Evolutionary conservation across 2,113 vertebrate genomes (phyloP).

Genomic region (Willisornis vidua): DNA sequence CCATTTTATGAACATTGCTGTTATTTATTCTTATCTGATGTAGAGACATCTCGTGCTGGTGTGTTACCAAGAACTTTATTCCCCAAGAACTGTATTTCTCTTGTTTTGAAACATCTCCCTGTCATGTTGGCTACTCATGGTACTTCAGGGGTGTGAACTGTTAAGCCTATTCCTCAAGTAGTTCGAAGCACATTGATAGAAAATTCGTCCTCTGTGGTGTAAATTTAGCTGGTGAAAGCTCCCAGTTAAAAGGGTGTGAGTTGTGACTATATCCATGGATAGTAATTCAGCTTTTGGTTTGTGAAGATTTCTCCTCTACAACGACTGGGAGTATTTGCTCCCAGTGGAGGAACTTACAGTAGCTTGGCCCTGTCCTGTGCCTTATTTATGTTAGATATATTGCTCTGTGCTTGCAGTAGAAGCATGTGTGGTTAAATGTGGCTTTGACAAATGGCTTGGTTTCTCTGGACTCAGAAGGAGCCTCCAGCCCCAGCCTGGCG

Average conservation of each 20-base stretch:
- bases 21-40: background rate
- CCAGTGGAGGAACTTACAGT: background rate
- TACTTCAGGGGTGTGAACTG: background rate
- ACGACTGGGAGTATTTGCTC: background rate
- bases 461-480: constrained; percentile 6
- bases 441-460: constrained; percentile 43
- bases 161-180: background rate
- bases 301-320: background rate
- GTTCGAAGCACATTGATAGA: background rate
- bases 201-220: background rate
- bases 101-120: background rate
- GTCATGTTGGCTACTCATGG: rapidly evolving
- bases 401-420: background rate
- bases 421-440: background rate
- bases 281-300: background rate
- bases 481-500: constrained; percentile 41
- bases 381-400: background rate
- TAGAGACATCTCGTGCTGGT: background rate
- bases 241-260: background rate
- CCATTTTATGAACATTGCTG: background rate
- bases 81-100: background rate
- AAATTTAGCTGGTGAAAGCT: background rate
- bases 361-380: background rate
- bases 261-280: background rate
- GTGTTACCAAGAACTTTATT: background rate